Conservation (phyloP, 1,140 invertebrate genomes). For the Caenorhabditis briggsae region DNA sequence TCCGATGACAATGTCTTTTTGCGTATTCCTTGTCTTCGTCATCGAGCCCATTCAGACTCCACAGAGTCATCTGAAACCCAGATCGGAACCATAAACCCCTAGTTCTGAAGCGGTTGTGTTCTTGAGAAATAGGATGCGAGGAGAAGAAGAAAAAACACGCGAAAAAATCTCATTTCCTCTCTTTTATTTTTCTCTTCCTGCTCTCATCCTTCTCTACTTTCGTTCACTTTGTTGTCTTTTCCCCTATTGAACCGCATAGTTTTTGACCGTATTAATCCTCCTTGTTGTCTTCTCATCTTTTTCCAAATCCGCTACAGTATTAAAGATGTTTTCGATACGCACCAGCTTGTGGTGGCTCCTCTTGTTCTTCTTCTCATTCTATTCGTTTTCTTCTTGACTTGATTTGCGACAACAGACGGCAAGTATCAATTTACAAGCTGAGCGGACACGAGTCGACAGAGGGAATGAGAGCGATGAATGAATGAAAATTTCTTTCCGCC, state of each 20-base stretch:
- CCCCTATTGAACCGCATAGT: neutral
- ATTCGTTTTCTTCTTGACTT: slow-evolving; percentile 24
- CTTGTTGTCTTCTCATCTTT: neutral
- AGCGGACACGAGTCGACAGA: neutral
- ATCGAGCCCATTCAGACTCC: slow-evolving; percentile 15
- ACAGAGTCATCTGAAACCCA: neutral
- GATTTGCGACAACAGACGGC: slow-evolving; percentile 51
- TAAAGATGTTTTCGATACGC: neutral
- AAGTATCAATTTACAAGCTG: slow-evolving; percentile 54
- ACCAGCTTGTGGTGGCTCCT: neutral
- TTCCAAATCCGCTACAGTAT: neutral
- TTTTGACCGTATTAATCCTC: neutral
- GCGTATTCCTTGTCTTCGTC: neutral
- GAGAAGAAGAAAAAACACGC: slow-evolving; percentile 8
- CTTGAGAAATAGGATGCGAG: neutral
- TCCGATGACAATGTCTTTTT: neutral
- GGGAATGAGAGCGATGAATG: slow-evolving; percentile 22
- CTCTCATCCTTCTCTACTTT: slow-evolving; percentile 2
- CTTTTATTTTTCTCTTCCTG: neutral
- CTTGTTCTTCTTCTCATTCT: slow-evolving; percentile 2
- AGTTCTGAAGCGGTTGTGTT: slow-evolving; percentile 10
- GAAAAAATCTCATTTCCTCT: slow-evolving; percentile 42
- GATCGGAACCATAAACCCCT: neutral
- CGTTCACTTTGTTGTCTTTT: neutral
- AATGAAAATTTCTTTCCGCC: slow-evolving; percentile 35